Conservation (phyloP, 2,113 vertebrate species). For the Albula goreensis region DNA sequence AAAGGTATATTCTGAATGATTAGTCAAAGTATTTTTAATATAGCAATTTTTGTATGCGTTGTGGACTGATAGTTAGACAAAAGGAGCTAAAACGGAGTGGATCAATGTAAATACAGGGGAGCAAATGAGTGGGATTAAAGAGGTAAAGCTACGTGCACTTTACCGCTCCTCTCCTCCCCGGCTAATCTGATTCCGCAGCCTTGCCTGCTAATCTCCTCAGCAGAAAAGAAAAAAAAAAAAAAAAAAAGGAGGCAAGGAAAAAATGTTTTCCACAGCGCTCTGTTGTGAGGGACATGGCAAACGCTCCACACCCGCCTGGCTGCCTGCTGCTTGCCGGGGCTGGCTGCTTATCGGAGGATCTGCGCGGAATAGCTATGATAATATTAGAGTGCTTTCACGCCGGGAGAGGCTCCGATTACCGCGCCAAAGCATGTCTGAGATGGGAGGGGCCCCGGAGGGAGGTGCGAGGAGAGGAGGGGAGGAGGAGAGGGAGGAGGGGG, state of each 20-base stretch:
- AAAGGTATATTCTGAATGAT: neutral
- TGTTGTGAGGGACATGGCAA: constrained; percentile 11
- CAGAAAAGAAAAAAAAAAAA: no score
- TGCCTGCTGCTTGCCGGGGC: constrained; percentile 14
- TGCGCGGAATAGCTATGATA: constrained; percentile 23
- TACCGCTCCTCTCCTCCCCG: constrained; percentile 15
- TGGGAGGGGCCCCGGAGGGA: neutral
- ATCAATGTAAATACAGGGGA: constrained; percentile 33
- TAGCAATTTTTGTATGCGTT: no score
- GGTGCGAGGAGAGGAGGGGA: neutral
- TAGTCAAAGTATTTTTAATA: neutral
- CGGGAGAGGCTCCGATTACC: neutral
- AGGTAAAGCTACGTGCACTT: constrained; percentile 25
- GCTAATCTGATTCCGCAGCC: constrained; percentile 48
- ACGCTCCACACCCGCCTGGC: neutral
- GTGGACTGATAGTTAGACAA: no score
- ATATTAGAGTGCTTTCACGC: constrained; percentile 34
- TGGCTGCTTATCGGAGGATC: constrained; percentile 27
- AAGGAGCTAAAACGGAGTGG: no score
- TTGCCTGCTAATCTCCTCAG: constrained; percentile 42
- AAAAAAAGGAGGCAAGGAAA: neutral
- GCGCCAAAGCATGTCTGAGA: neutral
- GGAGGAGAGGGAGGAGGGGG: neutral
- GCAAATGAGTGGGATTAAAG: constrained; percentile 47
- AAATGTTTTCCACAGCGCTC: constrained; percentile 38